These are phyloP conservation scores for Garra rufa DNA, from an alignment of 2,113 vertebrate genomes.

Conservation along the genomic window DNA sequence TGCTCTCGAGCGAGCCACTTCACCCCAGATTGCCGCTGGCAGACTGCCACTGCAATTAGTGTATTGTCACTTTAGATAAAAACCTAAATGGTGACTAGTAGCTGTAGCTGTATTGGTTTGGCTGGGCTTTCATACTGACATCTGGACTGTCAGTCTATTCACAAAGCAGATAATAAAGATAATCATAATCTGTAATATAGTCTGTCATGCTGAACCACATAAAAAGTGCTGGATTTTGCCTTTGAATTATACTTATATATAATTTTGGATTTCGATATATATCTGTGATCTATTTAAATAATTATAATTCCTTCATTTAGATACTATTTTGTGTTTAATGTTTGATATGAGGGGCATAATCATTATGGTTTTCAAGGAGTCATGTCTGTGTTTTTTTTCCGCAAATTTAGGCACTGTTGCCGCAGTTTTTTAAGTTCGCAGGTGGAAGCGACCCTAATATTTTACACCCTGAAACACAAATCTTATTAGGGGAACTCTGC, in stretches of 20 bases:
- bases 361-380: background rate
- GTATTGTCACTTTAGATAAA: conserved; percentile 42
- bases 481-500: too few relatives aligned
- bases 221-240: background rate
- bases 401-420: too few relatives aligned
- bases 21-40: conserved; percentile 26
- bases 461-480: too few relatives aligned
- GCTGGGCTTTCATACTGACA: background rate
- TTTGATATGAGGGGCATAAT: background rate
- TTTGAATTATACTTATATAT: background rate
- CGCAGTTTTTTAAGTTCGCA: too few relatives aligned
- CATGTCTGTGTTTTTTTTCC: background rate
- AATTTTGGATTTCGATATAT: background rate
- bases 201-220: background rate
- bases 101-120: background rate
- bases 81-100: conserved; percentile 30
- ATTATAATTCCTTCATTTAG: background rate
- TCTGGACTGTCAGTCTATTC: conserved; percentile 28
- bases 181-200: background rate
- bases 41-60: conserved; percentile 22
- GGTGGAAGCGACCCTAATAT: too few relatives aligned
- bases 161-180: background rate
- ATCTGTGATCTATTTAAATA: background rate
- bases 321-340: background rate
- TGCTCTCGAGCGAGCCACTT: conserved; percentile 16